Percentiles rank a stretch among this genome's conserved stretches.
These are phyloP conservation scores for Siniperca chuatsi DNA, from an alignment of 2,113 vertebrate genomes.

Conservation along the genomic window DNA sequence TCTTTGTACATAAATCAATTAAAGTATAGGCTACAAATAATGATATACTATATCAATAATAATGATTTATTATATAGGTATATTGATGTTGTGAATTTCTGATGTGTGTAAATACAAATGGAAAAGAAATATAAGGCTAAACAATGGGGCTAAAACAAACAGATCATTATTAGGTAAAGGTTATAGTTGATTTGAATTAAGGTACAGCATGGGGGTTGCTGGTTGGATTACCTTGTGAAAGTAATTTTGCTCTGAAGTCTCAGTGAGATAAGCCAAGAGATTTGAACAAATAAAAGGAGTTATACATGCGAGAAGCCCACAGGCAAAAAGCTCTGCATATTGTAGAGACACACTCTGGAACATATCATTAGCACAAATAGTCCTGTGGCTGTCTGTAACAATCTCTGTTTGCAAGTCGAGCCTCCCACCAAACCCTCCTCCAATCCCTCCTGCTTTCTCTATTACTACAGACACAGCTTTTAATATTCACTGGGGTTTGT, in stretches of 20 bases:
- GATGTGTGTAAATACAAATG: neutral
- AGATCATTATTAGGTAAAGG: slow-evolving; percentile 8
- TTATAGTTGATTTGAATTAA: slow-evolving; percentile 56
- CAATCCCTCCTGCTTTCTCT: slow-evolving; percentile 37
- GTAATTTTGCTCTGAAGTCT: slow-evolving; percentile 57
- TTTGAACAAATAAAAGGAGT: slow-evolving; percentile 76
- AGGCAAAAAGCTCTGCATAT: slow-evolving; percentile 70
- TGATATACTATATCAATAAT: neutral
- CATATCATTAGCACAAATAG: slow-evolving; percentile 80
- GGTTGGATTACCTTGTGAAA: slow-evolving; percentile 42
- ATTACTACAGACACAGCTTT: slow-evolving; percentile 64
- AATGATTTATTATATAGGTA: neutral
- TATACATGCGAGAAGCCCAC: slow-evolving; percentile 61
- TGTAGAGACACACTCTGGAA: slow-evolving; percentile 72
- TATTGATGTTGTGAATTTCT: neutral
- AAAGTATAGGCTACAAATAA: neutral
- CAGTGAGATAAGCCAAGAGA: slow-evolving; percentile 64
- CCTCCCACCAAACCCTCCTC: slow-evolving; percentile 55
- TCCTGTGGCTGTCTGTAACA: slow-evolving; percentile 80
- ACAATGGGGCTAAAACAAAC: neutral
- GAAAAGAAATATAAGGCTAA: neutral
- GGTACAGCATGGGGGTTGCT: slow-evolving; percentile 12
- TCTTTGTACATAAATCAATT: neutral
- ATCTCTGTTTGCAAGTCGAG: slow-evolving; percentile 72
- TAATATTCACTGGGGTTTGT: slow-evolving; percentile 72